Evolutionary conservation across 2,888 invertebrate genomes (phyloP), one percentile per base, ranked within the genome.

Genomic region (Drosophila emarginata): DNA sequence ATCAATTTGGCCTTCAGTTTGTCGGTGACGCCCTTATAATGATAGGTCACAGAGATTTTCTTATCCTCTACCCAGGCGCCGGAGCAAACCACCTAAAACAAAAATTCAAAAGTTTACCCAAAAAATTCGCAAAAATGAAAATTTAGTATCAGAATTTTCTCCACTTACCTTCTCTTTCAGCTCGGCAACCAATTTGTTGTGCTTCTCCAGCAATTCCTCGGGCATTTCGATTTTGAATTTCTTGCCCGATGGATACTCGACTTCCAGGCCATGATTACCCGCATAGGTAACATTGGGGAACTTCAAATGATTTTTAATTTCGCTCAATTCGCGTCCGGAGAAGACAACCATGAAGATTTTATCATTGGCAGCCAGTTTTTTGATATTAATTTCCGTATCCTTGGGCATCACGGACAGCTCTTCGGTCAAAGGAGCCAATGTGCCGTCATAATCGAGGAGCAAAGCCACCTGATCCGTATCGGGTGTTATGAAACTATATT

Each of bases 51-150:
- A 4, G 95, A 92, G 4, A 95, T 94, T 54, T 95, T 95, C 90
- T 96, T 96, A 88, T 95, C 95, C 89, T 96, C 96, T 0, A 96
- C 95, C 95, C 96, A 96, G 11, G 95, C 95, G 52, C 95, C 95
- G 67, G 95, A 94, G 78, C 92, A 93, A 78, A 95, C 95, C 1
- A 95, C 93, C 94, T 94, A 36, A n/a, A 6, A 18, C 2, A 9
- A 0, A 7, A 1, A 1, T 3, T 3, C 4, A 7, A 11, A 6
- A 11, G 0, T 23, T 18, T 21, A 1, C 2, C 14, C 37, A 7
- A 18, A 0, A 4, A 21, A 11, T 7, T 23, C 1, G 2, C 3
- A 40, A 14, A 12, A 15, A 28, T 1, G 4, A 11, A 18, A 4
- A 40, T 14, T 4, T 6, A 4, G 2, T 26, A 6, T 15, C 39